Percentiles rank a stretch among this genome's conserved stretches.
These are phyloP conservation scores for Triplophysa rosa DNA, from an alignment of 2,113 vertebrate genomes.

Conservation along the genomic window DNA sequence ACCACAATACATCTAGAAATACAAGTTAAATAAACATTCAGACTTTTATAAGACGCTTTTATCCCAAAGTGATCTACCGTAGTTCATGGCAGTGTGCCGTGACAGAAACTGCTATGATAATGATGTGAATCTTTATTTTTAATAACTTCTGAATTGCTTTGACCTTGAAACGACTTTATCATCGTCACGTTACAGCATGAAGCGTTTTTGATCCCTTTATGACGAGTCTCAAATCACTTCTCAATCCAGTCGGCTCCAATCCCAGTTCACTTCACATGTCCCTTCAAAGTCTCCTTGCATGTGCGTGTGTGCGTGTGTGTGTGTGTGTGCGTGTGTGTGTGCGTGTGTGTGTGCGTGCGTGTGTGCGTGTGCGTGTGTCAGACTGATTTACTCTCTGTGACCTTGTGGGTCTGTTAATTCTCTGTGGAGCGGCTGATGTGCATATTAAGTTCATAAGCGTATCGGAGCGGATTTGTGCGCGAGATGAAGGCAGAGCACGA, in stretches of 20 bases:
- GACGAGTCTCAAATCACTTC: neutral
- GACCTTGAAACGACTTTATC: slow-evolving; percentile 32
- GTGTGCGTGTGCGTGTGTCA: neutral
- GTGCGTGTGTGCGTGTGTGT: neutral
- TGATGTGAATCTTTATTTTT: neutral
- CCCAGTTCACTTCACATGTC: slow-evolving; percentile 6
- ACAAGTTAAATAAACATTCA: too few relatives aligned
- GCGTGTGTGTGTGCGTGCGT: too few relatives aligned
- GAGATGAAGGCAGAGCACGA: neutral
- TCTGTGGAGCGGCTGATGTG: neutral
- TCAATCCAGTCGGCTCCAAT: neutral
- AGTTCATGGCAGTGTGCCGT: too few relatives aligned
- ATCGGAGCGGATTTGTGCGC: neutral
- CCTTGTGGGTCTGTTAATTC: slow-evolving; percentile 31
- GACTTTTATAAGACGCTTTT: too few relatives aligned
- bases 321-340: neutral
- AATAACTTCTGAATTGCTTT: slow-evolving; percentile 23
- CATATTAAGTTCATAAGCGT: slow-evolving; percentile 33
- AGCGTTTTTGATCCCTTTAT: slow-evolving; percentile 33
- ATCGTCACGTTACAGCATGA: slow-evolving; percentile 31
- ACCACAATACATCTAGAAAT: too few relatives aligned
- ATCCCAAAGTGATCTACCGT: too few relatives aligned
- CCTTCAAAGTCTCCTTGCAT: slow-evolving; percentile 30
- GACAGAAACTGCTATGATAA: neutral
- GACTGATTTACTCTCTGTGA: slow-evolving; percentile 27